phyloP scores from a whole-genome alignment of 1,140 invertebrate species.

The Holotrichia oblita region DNA sequence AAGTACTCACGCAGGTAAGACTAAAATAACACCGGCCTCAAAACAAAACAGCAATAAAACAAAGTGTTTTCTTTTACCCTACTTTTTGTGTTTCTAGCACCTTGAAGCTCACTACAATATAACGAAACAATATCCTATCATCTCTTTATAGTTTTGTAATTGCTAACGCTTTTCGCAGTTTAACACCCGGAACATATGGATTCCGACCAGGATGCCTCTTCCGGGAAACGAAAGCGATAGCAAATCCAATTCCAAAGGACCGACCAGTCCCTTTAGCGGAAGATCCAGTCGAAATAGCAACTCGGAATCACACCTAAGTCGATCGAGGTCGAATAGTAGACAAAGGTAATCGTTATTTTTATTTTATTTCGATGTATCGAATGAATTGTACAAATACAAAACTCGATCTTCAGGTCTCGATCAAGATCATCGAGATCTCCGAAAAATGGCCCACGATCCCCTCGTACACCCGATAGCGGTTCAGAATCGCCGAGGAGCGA shows the following conservation, averaged over 20 bases:
- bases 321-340: slow-evolving; percentile 2
- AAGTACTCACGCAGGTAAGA: slow-evolving; percentile 55
- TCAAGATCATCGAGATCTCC: slow-evolving; percentile 35
- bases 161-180: slow-evolving; percentile 43
- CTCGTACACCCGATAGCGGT: neutral
- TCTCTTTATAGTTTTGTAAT: too few species aligned
- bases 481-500: slow-evolving; percentile 28
- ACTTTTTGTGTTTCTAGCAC: slow-evolving; percentile 24
- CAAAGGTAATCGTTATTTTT: too few species aligned
- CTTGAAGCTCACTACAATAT: slow-evolving; percentile 38
- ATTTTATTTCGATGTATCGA: too few species aligned
- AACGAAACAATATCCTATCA: too few species aligned
- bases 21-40: slow-evolving; percentile 53
- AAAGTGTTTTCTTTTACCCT: slow-evolving; percentile 38
- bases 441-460: neutral
- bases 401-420: neutral
- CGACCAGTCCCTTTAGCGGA: slow-evolving; percentile 42
- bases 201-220: slow-evolving; percentile 56
- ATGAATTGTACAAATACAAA: too few species aligned
- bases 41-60: slow-evolving; percentile 41
- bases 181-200: slow-evolving; percentile 52
- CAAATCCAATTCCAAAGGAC: slow-evolving; percentile 43
- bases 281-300: slow-evolving; percentile 38
- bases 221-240: slow-evolving; percentile 55
- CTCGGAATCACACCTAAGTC: slow-evolving; percentile 12